phyloP scores from a whole-genome alignment of 2,888 invertebrate genomes.

The Entomobrya multifasciata region DNA sequence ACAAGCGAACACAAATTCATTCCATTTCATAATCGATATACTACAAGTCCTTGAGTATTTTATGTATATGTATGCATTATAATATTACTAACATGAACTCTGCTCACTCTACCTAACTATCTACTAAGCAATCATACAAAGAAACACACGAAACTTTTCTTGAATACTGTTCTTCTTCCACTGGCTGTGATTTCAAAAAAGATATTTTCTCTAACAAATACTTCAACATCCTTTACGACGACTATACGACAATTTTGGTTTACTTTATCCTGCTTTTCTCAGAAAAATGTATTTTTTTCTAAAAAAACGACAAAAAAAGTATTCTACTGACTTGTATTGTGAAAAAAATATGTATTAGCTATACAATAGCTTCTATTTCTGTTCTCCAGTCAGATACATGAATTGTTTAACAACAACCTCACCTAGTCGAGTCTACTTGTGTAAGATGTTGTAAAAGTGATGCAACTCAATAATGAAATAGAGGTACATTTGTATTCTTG shows the following conservation, averaged over 20 bases:
- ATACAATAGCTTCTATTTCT: too few species aligned
- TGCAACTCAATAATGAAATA: slow-evolving; percentile 36
- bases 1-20: background rate
- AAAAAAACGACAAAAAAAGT: background rate
- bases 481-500: too few species aligned
- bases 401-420: background rate
- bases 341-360: too few species aligned
- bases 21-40: slow-evolving; percentile 32
- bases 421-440: background rate
- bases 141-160: too few species aligned
- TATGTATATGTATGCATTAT: background rate
- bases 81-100: background rate
- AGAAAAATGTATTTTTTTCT: background rate
- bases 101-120: background rate
- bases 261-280: background rate
- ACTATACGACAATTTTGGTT: background rate
- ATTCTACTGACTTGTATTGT: background rate
- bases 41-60: too few species aligned
- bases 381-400: background rate
- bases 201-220: background rate
- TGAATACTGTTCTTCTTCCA: too few species aligned
- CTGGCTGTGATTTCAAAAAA: too few species aligned
- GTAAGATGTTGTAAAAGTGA: background rate
- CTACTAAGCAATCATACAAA: background rate
- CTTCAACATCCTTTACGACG: too few species aligned